Percentiles rank a stretch among this genome's conserved stretches.
Evolutionary conservation across 2,888 invertebrate species (phyloP).

Genomic region (Hyppa rectilinea): DNA sequence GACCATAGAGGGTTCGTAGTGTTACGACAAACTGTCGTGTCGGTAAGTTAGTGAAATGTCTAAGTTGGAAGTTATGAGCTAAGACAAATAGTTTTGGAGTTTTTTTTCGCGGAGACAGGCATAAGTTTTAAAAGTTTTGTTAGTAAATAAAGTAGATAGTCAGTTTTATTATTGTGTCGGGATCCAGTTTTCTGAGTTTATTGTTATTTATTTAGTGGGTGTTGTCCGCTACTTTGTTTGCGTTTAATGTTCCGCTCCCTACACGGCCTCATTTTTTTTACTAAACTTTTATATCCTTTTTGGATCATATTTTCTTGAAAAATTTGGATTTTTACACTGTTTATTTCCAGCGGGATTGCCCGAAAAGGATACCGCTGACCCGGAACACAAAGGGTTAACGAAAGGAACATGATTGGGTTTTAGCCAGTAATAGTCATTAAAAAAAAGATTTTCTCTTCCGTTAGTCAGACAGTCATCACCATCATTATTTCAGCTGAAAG

Average conservation of each 20-base stretch:
- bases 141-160: slow-evolving; percentile 48
- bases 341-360: too few species aligned
- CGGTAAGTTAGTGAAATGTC: slow-evolving; percentile 42
- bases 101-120: slow-evolving; percentile 25
- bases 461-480: not conserved
- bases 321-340: too few species aligned
- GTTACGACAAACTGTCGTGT: slow-evolving; percentile 42
- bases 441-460: too few species aligned
- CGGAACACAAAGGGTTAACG: too few species aligned
- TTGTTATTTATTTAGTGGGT: slow-evolving; percentile 43
- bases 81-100: slow-evolving; percentile 49
- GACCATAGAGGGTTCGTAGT: slow-evolving; percentile 8
- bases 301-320: not conserved
- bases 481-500: not conserved
- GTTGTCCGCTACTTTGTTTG: not conserved
- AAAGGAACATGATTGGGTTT: too few species aligned
- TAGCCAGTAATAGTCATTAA: too few species aligned
- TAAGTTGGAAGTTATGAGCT: slow-evolving; percentile 42
- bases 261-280: slow-evolving; percentile 7
- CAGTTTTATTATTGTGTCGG: slow-evolving; percentile 29
- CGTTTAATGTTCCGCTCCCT: not conserved
- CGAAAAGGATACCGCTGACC: too few species aligned
- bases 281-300: not conserved
- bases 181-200: slow-evolving; percentile 20
- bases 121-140: slow-evolving; percentile 46